Evolutionary conservation across 2,888 invertebrate genomes (phyloP), one percentile per base, ranked within the genome.

Genomic region (Coleophora flavipennella): DNA sequence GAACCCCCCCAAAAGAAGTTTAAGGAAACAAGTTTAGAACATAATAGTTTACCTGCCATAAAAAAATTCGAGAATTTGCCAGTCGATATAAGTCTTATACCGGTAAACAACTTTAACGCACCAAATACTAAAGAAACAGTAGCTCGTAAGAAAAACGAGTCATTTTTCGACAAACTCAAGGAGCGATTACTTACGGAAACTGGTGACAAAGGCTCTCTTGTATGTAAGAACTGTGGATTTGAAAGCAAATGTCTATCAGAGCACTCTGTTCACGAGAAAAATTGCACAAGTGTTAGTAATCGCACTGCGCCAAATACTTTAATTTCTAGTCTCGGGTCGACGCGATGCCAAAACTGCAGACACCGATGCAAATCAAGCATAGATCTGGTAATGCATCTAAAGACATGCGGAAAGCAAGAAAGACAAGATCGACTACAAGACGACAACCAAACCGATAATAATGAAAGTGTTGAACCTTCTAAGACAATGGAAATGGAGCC

Each of bases 361-460:
- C 94, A 93, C 67, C 87, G 94, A 44, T 95, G 94, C 72, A 95
- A 95, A 76, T 93, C 92, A 20, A 93, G 92, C 53, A 87, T 90
- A 3, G 95, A 94, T 74, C 84, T 95, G 35, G 84, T 90, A 46
- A 79, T 89, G 42, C 95, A 95, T 65, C 80, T 94, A 67, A 89
- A 90, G 70, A 89, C 88, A 29, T 95, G 95, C 62, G 73, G 75
- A 7, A 89, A 88, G 26, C 67, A 72, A 36, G 83, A 67, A 33
- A 56, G 55, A 39, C 78, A 78, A 38, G 51, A 74, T 40, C 64
- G 68, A 36, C 61, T 58, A 38, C 47, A 42, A 45, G 64, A 39
- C 63, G 83, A 69, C 41, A 51, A 65, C 55, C 59, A 77, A 67
- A 61, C 62, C 55, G 50, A 71, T 26, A 70, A 62, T 39, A 68